A percentile compares a stretch with the other conserved stretches of the same genome.
Conservation (phyloP, 2,888 invertebrate genomes). For the Hemicrepidius hirtus region DNA sequence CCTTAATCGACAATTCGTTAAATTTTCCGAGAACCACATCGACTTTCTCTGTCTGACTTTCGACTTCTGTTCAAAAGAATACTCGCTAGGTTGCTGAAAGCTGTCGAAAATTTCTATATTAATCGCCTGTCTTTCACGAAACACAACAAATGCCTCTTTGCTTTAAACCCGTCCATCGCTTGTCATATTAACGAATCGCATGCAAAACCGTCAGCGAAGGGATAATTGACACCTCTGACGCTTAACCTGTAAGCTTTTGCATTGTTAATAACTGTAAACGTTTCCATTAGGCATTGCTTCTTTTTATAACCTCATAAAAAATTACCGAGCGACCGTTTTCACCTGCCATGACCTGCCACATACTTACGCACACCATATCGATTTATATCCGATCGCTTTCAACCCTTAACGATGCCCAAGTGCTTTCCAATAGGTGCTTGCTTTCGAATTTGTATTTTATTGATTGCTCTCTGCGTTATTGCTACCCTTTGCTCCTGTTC, state of each 20-base stretch:
- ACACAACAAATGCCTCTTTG: conserved; percentile 38
- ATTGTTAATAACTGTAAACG: conserved; percentile 35
- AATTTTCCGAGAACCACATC: too few relatives aligned
- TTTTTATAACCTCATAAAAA: conserved; percentile 33
- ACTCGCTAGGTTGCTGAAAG: background rate
- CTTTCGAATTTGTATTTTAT: conserved; percentile 19
- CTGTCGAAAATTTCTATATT: conserved; percentile 33
- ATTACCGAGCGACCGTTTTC: conserved; percentile 18
- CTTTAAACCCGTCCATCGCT: conserved; percentile 42
- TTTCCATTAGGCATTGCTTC: conserved; percentile 37
- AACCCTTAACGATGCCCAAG: conserved; percentile 30
- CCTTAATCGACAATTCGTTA: too few relatives aligned
- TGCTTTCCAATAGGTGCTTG: conserved; percentile 14
- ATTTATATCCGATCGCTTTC: conserved; percentile 29
- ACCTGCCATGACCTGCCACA: conserved; percentile 33
- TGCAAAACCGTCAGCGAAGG: conserved; percentile 35
- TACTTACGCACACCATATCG: conserved; percentile 27
- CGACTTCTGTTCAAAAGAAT: too few relatives aligned
- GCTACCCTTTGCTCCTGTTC: background rate
- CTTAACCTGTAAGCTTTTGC: conserved; percentile 40
- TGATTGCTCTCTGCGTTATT: conserved; percentile 11
- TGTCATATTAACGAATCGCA: conserved; percentile 44
- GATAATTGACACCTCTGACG: conserved; percentile 46
- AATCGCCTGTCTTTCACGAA: conserved; percentile 28
- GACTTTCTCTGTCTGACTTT: too few relatives aligned